Evolutionary conservation across 2,888 invertebrate species (phyloP).

Genomic region (Mimas tiliae): DNA sequence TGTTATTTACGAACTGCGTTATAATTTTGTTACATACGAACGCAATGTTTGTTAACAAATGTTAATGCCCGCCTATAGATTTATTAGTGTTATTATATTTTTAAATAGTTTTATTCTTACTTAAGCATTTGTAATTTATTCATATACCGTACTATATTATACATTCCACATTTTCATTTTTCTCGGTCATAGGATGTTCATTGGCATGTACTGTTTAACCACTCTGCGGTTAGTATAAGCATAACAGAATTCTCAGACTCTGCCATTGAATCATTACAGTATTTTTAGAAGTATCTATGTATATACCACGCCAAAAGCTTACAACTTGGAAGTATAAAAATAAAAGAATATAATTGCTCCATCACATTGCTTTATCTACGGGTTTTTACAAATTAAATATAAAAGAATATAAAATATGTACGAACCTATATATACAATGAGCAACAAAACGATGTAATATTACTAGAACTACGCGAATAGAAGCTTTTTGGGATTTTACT

Average conservation of each 20-base stretch:
- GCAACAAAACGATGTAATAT: no score
- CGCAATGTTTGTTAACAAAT: constrained; percentile 2
- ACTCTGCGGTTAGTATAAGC: background rate
- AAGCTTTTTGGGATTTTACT: no score
- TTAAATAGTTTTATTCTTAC: background rate
- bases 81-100: constrained; percentile 10
- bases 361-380: background rate
- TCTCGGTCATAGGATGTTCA: constrained; percentile 26
- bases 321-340: background rate
- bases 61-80: constrained; percentile 1
- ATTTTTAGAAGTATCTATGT: no score
- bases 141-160: constrained; percentile 6
- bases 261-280: background rate
- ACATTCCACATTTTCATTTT: background rate
- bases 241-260: background rate
- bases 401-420: no score
- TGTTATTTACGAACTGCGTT: constrained; percentile 33
- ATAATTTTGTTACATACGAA: constrained; percentile 24
- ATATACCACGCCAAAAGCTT: no score
- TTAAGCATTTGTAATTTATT: background rate
- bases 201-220: constrained; percentile 25
- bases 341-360: background rate
- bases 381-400: background rate
- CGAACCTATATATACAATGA: no score
- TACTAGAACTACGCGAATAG: no score